phyloP scores from a whole-genome alignment of 2,113 vertebrate genomes.

The Eidolon helvum region DNA sequence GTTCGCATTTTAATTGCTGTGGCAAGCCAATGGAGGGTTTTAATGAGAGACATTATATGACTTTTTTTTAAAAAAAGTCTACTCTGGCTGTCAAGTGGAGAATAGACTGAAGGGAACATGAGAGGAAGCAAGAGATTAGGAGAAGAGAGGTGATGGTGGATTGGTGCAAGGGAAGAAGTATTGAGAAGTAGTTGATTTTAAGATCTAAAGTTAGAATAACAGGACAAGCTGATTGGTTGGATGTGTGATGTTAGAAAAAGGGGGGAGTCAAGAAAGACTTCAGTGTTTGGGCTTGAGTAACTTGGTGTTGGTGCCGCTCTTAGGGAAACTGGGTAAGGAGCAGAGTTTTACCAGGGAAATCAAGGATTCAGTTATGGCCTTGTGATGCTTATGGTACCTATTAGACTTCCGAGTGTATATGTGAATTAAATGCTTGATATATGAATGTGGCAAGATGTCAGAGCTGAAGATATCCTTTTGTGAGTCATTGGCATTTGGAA shows the following conservation, averaged over 20 bases:
- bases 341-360: neutral
- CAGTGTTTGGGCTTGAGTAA: neutral
- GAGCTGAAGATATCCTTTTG: neutral
- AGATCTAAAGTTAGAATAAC: neutral
- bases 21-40: neutral
- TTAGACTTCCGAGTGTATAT: neutral
- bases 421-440: neutral
- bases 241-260: neutral
- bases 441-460: neutral
- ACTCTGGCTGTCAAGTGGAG: neutral
- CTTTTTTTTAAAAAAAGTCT: neutral
- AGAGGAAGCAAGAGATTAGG: neutral
- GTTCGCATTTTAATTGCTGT: neutral
- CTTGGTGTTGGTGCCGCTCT: neutral
- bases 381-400: neutral
- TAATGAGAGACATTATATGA: neutral
- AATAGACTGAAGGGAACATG: neutral
- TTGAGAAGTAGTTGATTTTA: neutral
- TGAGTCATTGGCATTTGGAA: constrained; percentile 37
- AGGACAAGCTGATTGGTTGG: neutral
- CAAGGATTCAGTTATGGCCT: neutral
- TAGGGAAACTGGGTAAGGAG: neutral
- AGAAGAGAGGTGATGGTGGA: neutral
- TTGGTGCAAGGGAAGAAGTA: neutral
- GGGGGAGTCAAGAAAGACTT: neutral